A percentile compares a stretch with the other conserved stretches of the same genome.
These are phyloP conservation scores for Herpailurus yagouaroundi DNA, from an alignment of 2,113 vertebrate species.

Conservation along the genomic window DNA sequence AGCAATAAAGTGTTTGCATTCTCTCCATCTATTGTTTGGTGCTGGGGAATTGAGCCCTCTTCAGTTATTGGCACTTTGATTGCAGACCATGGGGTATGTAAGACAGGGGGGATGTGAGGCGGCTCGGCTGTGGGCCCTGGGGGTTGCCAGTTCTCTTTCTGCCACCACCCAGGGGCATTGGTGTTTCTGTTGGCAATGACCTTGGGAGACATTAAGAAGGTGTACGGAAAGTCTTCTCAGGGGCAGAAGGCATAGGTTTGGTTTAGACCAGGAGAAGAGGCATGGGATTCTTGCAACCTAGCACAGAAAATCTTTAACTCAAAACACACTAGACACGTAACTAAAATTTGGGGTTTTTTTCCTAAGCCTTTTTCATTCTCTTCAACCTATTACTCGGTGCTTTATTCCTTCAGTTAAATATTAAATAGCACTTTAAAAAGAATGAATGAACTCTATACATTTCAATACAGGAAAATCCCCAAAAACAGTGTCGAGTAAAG, in stretches of 20 bases:
- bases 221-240: not conserved
- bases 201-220: not conserved
- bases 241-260: not conserved
- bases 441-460: not conserved
- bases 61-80: not conserved
- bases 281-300: not conserved
- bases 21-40: conserved; percentile 28
- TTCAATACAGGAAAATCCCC: not conserved
- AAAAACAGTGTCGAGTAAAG: not conserved
- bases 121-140: not conserved
- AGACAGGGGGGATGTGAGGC: not conserved
- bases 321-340: not conserved
- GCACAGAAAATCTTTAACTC: conserved; percentile 1
- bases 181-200: not conserved
- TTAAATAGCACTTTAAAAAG: conserved; percentile 23
- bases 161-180: not conserved
- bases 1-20: conserved; percentile 75
- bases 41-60: conserved; percentile 38
- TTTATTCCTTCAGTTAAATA: conserved; percentile 39
- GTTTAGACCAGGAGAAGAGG: not conserved
- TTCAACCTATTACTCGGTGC: not conserved
- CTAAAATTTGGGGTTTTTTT: not conserved
- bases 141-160: not conserved
- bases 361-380: not conserved
- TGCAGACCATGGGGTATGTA: not conserved